Evolutionary conservation across 2,113 vertebrate species (phyloP), one percentile per base, ranked within the genome.

Genomic region (Hypomesus transpacificus): DNA sequence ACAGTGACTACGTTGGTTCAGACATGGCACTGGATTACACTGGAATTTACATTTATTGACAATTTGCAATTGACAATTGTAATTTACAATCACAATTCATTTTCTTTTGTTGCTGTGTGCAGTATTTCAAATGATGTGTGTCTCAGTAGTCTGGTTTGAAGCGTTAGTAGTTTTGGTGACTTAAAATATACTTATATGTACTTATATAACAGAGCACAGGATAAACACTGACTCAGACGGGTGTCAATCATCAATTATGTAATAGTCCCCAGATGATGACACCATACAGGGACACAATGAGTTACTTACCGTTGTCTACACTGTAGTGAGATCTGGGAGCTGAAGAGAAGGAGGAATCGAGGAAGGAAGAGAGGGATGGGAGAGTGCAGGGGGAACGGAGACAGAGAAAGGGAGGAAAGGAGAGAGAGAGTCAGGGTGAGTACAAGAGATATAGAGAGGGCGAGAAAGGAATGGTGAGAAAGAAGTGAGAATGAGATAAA

Each of bases 301-400:
- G 56, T 39, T 59, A 94, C 95, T 85, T 92, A 98, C 96, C 94
- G 0, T 92, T 96, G 89, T 97, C 95, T 0, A 92, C 89, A 78
- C 95, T 92, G 89, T 92, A 94, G 69, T 93, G 88, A 0, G 88
- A 95, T 53, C 93, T 91, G 57, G 94, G 92, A 94, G 88, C 78
- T 90, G 64, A 73, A 86, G 73, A 93, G 26, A 74, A 39, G 34
- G 54, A 31, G 70, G 61, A 61, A 68, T 67, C 64, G 61, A 57
- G 34, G 14, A 66, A 69, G 75, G 7, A 6, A 77, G 66, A 73
- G 14, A 65, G 18, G 46, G 31, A 26, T 26, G 50, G 54, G 9
- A 1, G 39, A 46, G 79, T 75, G 78, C 84, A 87, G 78, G 61
- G 68, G 77, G 14, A 13, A 20, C 34, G 81, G 58, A 78, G 16